Conservation (phyloP, 1,140 invertebrate species). For the Drosophila kikkawai region DNA sequence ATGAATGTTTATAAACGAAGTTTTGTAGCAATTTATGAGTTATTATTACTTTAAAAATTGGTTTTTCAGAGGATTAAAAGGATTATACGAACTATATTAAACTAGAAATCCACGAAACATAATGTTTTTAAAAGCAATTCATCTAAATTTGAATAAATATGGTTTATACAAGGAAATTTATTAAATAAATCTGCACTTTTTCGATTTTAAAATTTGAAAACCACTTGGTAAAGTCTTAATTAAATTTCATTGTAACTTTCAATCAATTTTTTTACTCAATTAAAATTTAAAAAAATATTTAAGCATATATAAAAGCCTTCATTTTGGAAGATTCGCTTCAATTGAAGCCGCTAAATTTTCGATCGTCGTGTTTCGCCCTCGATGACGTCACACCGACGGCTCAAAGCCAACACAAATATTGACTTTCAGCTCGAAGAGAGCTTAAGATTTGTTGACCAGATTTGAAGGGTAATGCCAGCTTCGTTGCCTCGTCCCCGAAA, state of each 20-base stretch:
- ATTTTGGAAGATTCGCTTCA: constrained; percentile 22
- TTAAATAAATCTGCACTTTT: neutral
- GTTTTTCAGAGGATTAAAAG: neutral
- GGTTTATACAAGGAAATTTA: no score
- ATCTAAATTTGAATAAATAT: neutral
- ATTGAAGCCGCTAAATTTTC: constrained; percentile 36
- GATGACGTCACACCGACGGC: constrained; percentile 26
- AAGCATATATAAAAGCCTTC: constrained; percentile 7
- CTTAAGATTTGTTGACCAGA: constrained; percentile 42
- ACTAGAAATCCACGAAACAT: neutral
- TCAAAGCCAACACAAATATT: constrained; percentile 42
- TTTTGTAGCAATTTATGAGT: neutral
- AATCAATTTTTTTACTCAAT: neutral
- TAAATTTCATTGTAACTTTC: no score
- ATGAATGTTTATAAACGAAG: neutral
- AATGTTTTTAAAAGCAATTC: no score
- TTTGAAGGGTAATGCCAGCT: constrained; percentile 29
- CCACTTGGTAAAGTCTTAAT: no score
- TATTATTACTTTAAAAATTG: neutral
- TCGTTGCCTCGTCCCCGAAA: constrained; percentile 8
- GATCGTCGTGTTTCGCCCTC: constrained; percentile 22
- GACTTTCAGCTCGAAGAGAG: constrained; percentile 27
- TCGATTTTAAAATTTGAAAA: neutral
- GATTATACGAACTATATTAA: neutral
- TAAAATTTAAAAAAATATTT: neutral